A percentile compares a stretch with the other conserved stretches of the same genome.
These are phyloP conservation scores for Leptarthrus brevirostris DNA, from an alignment of 2,888 invertebrate species.

Conservation along the genomic window DNA sequence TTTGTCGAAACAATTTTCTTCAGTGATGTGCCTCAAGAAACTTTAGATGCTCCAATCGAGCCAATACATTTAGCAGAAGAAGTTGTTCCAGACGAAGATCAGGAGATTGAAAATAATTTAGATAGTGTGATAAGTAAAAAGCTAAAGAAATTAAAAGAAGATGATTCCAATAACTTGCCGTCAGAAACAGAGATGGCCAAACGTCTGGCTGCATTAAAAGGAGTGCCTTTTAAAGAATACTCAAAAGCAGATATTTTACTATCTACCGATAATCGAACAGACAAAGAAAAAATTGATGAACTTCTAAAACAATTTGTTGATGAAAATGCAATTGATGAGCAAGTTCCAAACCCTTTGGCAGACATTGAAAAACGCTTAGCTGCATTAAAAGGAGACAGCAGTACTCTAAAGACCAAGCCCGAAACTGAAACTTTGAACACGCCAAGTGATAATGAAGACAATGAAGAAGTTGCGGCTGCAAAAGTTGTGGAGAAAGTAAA, in stretches of 20 bases:
- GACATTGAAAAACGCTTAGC: slow-evolving; percentile 71
- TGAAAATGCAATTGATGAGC: slow-evolving; percentile 70
- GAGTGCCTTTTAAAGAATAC: slow-evolving; percentile 65
- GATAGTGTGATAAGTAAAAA: slow-evolving; percentile 74
- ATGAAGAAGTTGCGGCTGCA: slow-evolving; percentile 65
- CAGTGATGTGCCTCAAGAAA: slow-evolving; percentile 59
- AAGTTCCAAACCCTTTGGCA: slow-evolving; percentile 67
- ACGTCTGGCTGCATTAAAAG: slow-evolving; percentile 77
- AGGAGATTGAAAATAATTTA: slow-evolving; percentile 62
- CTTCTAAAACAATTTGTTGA: slow-evolving; percentile 72
- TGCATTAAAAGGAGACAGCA: slow-evolving; percentile 67
- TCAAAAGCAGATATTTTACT: slow-evolving; percentile 64
- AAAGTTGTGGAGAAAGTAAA: slow-evolving; percentile 62
- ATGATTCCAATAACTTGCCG: slow-evolving; percentile 63
- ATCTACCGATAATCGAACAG: slow-evolving; percentile 72
- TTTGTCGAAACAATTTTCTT: neutral
- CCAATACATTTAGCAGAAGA: slow-evolving; percentile 56
- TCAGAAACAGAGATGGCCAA: slow-evolving; percentile 75
- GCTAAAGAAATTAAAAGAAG: slow-evolving; percentile 75
- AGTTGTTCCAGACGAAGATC: slow-evolving; percentile 50
- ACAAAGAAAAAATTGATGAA: slow-evolving; percentile 78
- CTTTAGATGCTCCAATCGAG: slow-evolving; percentile 60
- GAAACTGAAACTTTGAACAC: slow-evolving; percentile 53
- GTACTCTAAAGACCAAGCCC: neutral
- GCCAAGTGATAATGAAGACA: slow-evolving; percentile 64